Percentiles rank a stretch among this genome's conserved stretches.
These are phyloP conservation scores for Ctenopoma kingsleyae DNA, from an alignment of 2,797 vertebrate genomes.

Conservation along the genomic window DNA sequence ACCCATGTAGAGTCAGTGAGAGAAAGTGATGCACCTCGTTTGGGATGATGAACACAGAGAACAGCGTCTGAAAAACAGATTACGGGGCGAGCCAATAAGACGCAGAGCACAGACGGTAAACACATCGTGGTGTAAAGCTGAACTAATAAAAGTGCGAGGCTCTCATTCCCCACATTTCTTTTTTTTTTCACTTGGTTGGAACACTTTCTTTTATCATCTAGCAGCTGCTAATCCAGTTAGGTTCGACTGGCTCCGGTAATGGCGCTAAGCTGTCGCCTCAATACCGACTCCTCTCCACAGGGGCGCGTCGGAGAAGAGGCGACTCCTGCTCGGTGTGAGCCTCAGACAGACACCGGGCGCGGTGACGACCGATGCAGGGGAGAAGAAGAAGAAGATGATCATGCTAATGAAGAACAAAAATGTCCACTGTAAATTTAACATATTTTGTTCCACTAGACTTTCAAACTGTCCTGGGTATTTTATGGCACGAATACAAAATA, in stretches of 20 bases:
- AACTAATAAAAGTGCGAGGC: slow-evolving; percentile 85
- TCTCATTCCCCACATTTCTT: slow-evolving; percentile 71
- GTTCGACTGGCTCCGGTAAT: slow-evolving; percentile 85
- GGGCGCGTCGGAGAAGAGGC: slow-evolving; percentile 68
- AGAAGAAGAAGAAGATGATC: background rate
- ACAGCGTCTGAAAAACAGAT: slow-evolving; percentile 78
- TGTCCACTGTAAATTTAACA: background rate
- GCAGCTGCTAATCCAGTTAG: slow-evolving; percentile 83
- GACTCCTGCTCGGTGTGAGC: slow-evolving; percentile 53
- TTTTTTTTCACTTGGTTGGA: slow-evolving; percentile 75
- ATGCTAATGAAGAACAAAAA: background rate
- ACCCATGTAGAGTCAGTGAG: slow-evolving; percentile 21
- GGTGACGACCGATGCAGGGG: slow-evolving; percentile 18
- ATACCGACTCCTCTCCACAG: slow-evolving; percentile 72
- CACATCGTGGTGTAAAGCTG: slow-evolving; percentile 77
- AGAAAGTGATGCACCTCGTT: slow-evolving; percentile 65
- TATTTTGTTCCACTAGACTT: background rate
- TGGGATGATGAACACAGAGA: slow-evolving; percentile 70
- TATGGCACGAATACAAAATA: background rate
- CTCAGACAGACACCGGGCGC: slow-evolving; percentile 45
- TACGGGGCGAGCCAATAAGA: slow-evolving; percentile 83
- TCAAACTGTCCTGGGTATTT: background rate
- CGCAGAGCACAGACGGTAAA: slow-evolving; percentile 78
- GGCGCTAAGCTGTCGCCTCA: slow-evolving; percentile 82
- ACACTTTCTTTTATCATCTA: slow-evolving; percentile 72